Conservation (phyloP, 37 sponge, comb jelly and placozoan genomes). For the Cliona cf. orientalis region DNA sequence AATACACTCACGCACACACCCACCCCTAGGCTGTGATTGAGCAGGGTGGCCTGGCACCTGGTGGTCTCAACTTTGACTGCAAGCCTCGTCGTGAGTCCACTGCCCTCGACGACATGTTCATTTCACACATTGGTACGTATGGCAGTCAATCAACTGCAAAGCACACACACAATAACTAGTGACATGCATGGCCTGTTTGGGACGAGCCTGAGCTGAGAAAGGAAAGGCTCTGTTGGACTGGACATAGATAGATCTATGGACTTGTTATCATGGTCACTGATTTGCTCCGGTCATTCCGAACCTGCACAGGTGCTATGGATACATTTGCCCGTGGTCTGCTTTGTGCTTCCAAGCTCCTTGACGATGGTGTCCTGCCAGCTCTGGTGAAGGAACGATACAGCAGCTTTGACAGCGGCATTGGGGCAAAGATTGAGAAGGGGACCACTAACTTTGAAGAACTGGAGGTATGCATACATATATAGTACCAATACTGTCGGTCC, state of each 20-base stretch:
- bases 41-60: constrained; percentile 67
- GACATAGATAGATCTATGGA: neutral
- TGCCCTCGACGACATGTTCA: constrained; percentile 72
- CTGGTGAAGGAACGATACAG: constrained; percentile 54
- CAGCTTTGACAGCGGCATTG: constrained; percentile 23
- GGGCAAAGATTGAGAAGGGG: constrained; percentile 41
- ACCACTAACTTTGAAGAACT: constrained; percentile 24
- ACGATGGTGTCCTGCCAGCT: constrained; percentile 37
- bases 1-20: neutral
- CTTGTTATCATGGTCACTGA: neutral
- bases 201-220: too few relatives aligned
- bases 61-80: constrained; percentile 81
- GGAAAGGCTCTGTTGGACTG: too few relatives aligned
- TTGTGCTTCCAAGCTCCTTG: constrained; percentile 37
- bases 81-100: constrained; percentile 73
- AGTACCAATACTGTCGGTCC: neutral
- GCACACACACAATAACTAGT: too few relatives aligned
- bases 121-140: constrained; percentile 68
- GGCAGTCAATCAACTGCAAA: too few relatives aligned
- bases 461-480: constrained; percentile 13
- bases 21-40: constrained; percentile 52
- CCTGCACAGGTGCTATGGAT: constrained; percentile 73
- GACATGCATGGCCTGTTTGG: too few relatives aligned
- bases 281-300: neutral
- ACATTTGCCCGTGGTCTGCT: constrained; percentile 68